These are phyloP conservation scores for Coccyzus lansbergi DNA, from an alignment of 2,797 vertebrate species.

Conservation along the genomic window DNA sequence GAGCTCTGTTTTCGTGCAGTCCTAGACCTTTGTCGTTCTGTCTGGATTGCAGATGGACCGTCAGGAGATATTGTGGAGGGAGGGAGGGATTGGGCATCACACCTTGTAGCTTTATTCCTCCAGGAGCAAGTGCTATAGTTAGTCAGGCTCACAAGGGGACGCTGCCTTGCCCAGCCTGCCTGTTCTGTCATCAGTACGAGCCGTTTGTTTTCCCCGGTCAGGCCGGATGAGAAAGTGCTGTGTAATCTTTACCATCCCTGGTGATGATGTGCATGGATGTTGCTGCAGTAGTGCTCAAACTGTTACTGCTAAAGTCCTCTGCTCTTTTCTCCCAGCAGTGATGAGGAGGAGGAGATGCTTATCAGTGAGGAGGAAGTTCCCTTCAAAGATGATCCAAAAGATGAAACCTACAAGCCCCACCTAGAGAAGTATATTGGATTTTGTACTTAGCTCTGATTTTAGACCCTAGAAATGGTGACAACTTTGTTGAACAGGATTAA, in stretches of 20 bases:
- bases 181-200: background rate
- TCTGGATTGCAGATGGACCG: background rate
- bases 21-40: background rate
- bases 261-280: background rate
- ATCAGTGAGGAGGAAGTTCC: slow-evolving; percentile 95
- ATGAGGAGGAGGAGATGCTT: slow-evolving; percentile 86
- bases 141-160: background rate
- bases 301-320: background rate
- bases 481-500: background rate
- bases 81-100: background rate
- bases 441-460: background rate
- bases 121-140: background rate
- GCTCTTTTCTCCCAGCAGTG: slow-evolving; percentile 72
- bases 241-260: background rate
- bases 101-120: background rate
- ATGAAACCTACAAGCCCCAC: slow-evolving; percentile 94
- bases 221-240: background rate
- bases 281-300: background rate
- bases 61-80: background rate
- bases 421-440: slow-evolving; percentile 83
- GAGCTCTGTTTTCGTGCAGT: background rate
- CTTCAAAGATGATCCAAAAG: slow-evolving; percentile 94
- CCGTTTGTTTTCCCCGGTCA: background rate
- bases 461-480: background rate
- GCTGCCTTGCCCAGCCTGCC: background rate